A percentile compares a stretch with the other conserved stretches of the same genome.
phyloP scores from a whole-genome alignment of 2,113 vertebrate species.

The Aegypius monachus region DNA sequence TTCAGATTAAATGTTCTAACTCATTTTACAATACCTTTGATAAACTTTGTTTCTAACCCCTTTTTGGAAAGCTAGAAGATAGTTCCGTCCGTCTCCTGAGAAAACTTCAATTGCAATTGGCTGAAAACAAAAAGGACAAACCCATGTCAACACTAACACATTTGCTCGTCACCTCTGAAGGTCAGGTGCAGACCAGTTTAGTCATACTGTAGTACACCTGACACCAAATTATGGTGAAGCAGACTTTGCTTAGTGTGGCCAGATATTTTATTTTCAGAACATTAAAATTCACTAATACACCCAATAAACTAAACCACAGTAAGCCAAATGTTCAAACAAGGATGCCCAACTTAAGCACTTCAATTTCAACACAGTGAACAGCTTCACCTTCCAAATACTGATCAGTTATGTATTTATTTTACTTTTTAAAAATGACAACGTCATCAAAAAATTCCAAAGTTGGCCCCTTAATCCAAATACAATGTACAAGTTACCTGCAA shows the following conservation, averaged over 20 bases:
- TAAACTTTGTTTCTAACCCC: conserved; percentile 98
- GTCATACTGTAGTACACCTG: background rate
- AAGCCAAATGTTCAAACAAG: background rate
- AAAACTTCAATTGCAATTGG: conserved; percentile 98
- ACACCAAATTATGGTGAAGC: background rate
- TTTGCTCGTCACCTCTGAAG: background rate
- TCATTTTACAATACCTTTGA: conserved; percentile 83
- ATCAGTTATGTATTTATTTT: background rate
- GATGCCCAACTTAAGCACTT: background rate
- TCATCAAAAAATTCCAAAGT: rapidly evolving
- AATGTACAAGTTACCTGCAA: conserved; percentile 80
- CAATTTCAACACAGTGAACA: background rate
- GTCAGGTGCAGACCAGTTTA: background rate
- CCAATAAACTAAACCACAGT: background rate
- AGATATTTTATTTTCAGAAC: background rate
- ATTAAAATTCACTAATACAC: background rate
- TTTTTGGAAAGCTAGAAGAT: conserved; percentile 95
- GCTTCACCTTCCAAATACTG: background rate
- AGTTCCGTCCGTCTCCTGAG: conserved; percentile 97
- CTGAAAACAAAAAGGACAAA: conserved; percentile 66
- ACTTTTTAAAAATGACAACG: background rate
- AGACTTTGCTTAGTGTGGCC: background rate
- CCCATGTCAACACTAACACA: background rate
- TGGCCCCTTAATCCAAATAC: background rate
- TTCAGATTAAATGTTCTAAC: background rate